Evolutionary conservation across 2,797 vertebrate genomes (phyloP).

Genomic region (Pogoniulus pusillus): DNA sequence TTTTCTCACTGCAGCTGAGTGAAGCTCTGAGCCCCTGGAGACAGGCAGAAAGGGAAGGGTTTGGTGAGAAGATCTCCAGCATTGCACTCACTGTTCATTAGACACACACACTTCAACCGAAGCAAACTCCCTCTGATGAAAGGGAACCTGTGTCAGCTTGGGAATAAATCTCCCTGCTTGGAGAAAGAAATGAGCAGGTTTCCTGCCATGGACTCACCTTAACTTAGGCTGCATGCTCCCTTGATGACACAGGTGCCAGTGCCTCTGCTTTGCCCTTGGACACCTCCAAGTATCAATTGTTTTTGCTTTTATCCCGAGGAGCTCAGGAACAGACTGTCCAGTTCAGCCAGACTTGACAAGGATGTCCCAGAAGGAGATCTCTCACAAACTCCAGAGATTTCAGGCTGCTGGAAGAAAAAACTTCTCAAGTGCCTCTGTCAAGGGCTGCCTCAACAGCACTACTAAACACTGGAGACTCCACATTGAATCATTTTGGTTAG

Average conservation of each 20-base stretch:
- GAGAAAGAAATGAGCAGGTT: not conserved
- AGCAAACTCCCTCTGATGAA: not conserved
- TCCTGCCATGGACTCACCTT: not conserved
- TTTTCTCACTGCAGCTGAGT: not conserved
- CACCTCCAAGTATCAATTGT: not conserved
- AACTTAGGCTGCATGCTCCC: fast-evolving
- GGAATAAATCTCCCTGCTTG: not conserved
- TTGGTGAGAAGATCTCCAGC: not conserved
- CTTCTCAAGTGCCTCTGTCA: not conserved
- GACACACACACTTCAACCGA: not conserved
- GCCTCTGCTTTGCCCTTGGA: not conserved
- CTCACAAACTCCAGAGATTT: not conserved
- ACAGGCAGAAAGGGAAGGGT: not conserved
- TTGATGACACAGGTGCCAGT: not conserved
- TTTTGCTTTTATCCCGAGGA: not conserved
- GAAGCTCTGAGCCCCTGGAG: not conserved
- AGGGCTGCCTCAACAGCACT: not conserved
- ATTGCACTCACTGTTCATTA: not conserved
- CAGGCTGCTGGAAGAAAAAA: not conserved
- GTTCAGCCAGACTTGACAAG: not conserved
- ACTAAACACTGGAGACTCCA: not conserved
- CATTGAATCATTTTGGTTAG: not conserved
- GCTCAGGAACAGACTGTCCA: not conserved
- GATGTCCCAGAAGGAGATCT: not conserved
- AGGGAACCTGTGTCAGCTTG: not conserved